phyloP scores from a whole-genome alignment of 2,797 vertebrate genomes.

The Mastacembelus armatus region DNA sequence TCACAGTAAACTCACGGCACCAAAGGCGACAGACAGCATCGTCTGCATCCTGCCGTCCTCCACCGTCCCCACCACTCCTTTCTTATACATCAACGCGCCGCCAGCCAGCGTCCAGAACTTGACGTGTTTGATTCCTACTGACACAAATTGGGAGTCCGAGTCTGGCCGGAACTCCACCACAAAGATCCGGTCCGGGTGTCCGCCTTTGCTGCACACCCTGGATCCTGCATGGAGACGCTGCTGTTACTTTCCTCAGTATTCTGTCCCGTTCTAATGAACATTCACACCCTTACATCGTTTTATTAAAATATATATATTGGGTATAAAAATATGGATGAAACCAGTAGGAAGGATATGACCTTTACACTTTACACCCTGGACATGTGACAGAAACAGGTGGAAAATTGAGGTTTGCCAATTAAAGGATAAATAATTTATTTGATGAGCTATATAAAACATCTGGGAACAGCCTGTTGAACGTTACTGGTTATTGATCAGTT shows the following conservation, averaged over 20 bases:
- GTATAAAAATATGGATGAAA: too few relatives aligned
- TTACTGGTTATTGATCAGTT: not conserved
- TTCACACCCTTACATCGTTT: too few relatives aligned
- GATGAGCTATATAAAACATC: too few relatives aligned
- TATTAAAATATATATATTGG: too few relatives aligned
- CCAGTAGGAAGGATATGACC: too few relatives aligned
- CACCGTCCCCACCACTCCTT: slow-evolving; percentile 91
- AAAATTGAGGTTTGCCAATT: too few relatives aligned
- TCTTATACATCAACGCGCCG: slow-evolving; percentile 92
- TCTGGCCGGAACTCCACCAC: slow-evolving; percentile 95
- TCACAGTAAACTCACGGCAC: slow-evolving; percentile 86
- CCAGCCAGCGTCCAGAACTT: slow-evolving; percentile 97
- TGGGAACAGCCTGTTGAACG: too few relatives aligned
- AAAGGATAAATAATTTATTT: too few relatives aligned
- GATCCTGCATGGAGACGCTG: slow-evolving; percentile 79
- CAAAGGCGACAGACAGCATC: slow-evolving; percentile 95
- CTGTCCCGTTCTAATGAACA: not conserved
- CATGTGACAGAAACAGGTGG: too few relatives aligned
- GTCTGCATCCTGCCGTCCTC: slow-evolving; percentile 95
- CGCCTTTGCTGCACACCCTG: slow-evolving; percentile 89
- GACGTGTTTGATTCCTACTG: slow-evolving; percentile 94
- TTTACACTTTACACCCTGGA: too few relatives aligned
- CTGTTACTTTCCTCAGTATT: not conserved
- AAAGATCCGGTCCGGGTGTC: slow-evolving; percentile 93
- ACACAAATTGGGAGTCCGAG: slow-evolving; percentile 95